phyloP scores from a whole-genome alignment of 1,140 invertebrate genomes.

The Brachionus koreanus region DNA sequence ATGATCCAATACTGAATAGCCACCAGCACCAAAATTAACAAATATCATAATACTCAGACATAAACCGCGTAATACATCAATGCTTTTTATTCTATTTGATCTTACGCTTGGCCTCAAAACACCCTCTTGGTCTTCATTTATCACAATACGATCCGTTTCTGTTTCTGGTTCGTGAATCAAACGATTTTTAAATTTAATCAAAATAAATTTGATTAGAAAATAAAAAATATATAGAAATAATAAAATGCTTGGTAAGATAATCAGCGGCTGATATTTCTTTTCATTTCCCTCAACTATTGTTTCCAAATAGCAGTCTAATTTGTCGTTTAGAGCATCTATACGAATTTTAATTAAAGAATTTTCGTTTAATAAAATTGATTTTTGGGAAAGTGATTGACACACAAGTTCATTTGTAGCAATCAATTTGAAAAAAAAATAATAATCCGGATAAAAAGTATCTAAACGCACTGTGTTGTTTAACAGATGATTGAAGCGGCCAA shows the following conservation, averaged over 20 bases:
- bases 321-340: background rate
- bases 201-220: background rate
- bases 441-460: background rate
- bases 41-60: constrained; percentile 69
- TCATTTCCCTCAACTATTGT: background rate
- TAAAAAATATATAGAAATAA: background rate
- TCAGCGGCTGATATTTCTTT: background rate
- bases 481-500: background rate
- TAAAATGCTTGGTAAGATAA: background rate
- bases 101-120: background rate
- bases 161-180: background rate
- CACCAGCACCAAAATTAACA: constrained; percentile 69
- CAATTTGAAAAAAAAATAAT: background rate
- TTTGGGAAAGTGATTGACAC: background rate
- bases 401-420: background rate
- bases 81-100: constrained; percentile 1
- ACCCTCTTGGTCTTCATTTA: constrained; percentile 28
- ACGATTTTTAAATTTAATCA: background rate
- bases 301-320: background rate
- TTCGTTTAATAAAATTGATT: background rate
- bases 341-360: background rate
- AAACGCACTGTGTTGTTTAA: background rate
- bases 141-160: background rate
- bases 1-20: background rate
- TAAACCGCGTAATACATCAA: constrained; percentile 44